These are phyloP conservation scores for Podarcis muralis DNA, from an alignment of 2,113 vertebrate species.

Conservation along the genomic window DNA sequence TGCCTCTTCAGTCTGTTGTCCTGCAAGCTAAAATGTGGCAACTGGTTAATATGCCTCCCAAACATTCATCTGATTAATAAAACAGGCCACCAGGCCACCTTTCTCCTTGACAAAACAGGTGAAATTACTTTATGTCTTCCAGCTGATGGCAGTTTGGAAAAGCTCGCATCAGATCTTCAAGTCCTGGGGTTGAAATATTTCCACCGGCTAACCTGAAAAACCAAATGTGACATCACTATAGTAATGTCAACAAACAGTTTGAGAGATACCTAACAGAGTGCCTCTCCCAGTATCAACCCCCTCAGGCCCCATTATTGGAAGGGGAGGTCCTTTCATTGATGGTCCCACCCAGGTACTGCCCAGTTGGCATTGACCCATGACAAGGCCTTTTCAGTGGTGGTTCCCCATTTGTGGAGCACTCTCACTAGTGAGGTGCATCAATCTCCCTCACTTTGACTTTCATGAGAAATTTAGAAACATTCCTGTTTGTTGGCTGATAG, in stretches of 20 bases:
- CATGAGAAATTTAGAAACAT: too few relatives aligned
- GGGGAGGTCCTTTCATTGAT: too few relatives aligned
- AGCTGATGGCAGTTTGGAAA: constrained; percentile 78
- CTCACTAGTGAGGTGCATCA: too few relatives aligned
- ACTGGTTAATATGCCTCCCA: not conserved
- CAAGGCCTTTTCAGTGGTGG: too few relatives aligned
- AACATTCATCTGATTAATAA: accelerated
- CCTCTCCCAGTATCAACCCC: too few relatives aligned
- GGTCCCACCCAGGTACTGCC: too few relatives aligned
- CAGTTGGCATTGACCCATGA: too few relatives aligned
- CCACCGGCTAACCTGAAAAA: constrained; percentile 78
- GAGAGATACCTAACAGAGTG: too few relatives aligned
- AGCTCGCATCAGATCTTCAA: constrained; percentile 74
- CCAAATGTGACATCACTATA: not conserved
- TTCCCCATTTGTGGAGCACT: too few relatives aligned
- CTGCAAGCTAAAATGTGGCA: constrained; percentile 76
- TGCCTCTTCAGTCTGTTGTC: constrained; percentile 81
- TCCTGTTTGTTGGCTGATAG: too few relatives aligned
- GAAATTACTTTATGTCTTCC: constrained; percentile 85
- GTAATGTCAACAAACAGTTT: not conserved
- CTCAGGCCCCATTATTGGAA: too few relatives aligned
- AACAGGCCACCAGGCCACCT: not conserved
- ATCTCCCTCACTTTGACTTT: too few relatives aligned
- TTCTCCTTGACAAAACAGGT: not conserved
- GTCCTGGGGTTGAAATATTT: constrained; percentile 78